Evolutionary conservation across 2,888 invertebrate species (phyloP), one percentile per base, ranked within the genome.

Genomic region (Tridacna gigas): DNA sequence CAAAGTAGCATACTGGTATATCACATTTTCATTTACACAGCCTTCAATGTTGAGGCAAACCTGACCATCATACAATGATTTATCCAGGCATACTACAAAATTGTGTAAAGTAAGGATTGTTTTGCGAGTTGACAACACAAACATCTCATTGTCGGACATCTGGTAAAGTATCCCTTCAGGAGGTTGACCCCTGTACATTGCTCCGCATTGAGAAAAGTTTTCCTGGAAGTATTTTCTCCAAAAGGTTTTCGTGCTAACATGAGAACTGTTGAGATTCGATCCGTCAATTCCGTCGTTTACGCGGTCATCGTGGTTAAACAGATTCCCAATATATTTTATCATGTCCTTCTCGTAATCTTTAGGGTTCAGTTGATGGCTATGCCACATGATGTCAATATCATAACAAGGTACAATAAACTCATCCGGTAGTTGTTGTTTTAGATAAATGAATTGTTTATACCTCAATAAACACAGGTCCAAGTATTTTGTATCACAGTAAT

Each of bases 301-400:
- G 7, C 94, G 91, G 84, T 95, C 95, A 86, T 95, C 95, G 89
- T 95, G 95, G 84, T 95, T 95, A 79, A 95, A 93, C 65, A 95
- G 83, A 25, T 91, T 86, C 0, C 94, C 93, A n/a, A 94, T 86
- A 5, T 93, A 81, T 0, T 80, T 80, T 37, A 83, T 84, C 45
- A 92, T 94, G 78, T 94, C 94, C 56, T 89, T 82, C 76, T 91
- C 89, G 87, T 94, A 94, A 28, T 79, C 77, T 20, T 86, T 47
- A 3, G 94, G 94, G 77, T 94, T 93, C 28, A 95, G 93, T 90
- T 95, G 95, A 90, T 95, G 95, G 1, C 95, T 92, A 88, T 95
- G 95, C 95, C 95, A 95, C 20, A 95, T 91, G 37, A 95, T 89
- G 88, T 95, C 95, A 86, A 95, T 95, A 88, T 95, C 95, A 86